These are phyloP conservation scores for Petaurus breviceps DNA, from an alignment of 2,113 vertebrate genomes.

Conservation along the genomic window DNA sequence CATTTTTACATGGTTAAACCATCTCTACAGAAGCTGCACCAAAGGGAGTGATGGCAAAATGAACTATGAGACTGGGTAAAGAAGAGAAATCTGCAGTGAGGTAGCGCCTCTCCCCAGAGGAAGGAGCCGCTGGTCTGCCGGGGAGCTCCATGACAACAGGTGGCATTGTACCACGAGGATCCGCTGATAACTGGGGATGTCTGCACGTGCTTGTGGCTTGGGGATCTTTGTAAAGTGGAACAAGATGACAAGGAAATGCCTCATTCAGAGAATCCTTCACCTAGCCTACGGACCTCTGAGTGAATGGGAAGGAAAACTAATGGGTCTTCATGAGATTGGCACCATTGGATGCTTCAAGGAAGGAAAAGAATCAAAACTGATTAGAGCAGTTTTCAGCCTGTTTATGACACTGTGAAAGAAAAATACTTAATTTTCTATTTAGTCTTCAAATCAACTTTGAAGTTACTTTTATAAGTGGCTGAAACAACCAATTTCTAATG, in stretches of 20 bases:
- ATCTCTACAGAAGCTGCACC: constrained; percentile 7
- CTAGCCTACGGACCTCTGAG: background rate
- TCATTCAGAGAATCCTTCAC: background rate
- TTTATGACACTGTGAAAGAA: background rate
- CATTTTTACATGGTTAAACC: constrained; percentile 62
- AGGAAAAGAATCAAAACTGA: background rate
- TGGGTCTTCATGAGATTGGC: background rate
- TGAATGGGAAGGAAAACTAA: background rate
- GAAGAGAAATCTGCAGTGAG: constrained; percentile 16
- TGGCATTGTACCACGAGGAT: background rate
- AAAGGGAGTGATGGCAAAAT: constrained; percentile 25
- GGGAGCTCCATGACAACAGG: background rate
- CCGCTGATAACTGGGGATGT: background rate
- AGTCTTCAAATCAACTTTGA: background rate
- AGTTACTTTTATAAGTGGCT: background rate
- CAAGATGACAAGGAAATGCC: background rate
- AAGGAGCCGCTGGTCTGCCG: background rate
- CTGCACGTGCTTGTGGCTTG: background rate
- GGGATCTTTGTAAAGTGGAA: background rate
- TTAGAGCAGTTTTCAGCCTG: background rate
- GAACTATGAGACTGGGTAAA: background rate
- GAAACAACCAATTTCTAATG: background rate
- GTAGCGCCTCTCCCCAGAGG: background rate
- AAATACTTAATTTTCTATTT: background rate
- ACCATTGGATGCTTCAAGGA: background rate